Evolutionary conservation across 1,140 invertebrate species (phyloP), one percentile per base, ranked within the genome.

Genomic region (Nomia melanderi): DNA sequence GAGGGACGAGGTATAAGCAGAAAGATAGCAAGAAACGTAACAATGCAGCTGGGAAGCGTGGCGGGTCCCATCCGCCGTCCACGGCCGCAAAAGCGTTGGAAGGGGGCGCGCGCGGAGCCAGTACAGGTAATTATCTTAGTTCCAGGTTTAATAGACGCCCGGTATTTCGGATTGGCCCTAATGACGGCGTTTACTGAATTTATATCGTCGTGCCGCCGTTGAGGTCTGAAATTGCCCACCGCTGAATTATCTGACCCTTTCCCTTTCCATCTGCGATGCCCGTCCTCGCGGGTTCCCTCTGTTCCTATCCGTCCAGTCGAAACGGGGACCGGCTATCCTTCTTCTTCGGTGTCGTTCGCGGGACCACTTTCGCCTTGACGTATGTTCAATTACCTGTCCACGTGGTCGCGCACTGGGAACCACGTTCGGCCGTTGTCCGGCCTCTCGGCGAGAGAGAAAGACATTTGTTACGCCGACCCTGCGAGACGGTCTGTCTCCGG

Each of bases 101-200:
- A 54, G 59, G 56, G 57, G 47, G 64, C 11, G n/a, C 11, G 59
- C 63, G n/a, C 11, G 59, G 57, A 65, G 64, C 73, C 83, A 81
- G 79, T 83, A 79, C 79, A 77, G 87, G 89, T 90, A 91, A 91
- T 91, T 91, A 91, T 90, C 86, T 90, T 88, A 88, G 90, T 91
- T 88, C 69, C 85, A 87, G 86, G 85, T 90, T 91, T 91, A 91
- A 91, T 91, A 91, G 90, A 90, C 88, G 89, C 86, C 74, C 80
- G 88, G 90, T 89, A 91, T 91, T 91, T 90, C 80, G 85, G 88
- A 91, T 91, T 89, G 88, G 79, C 78, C 86, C 85, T 91, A 91
- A 91, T 91, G 89, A 90, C 89, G 84, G 89, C 88, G 85, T 91
- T 91, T 91, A 91, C 88, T 84, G 86, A 91, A 91, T 91, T 91